Evolutionary conservation across 2,888 invertebrate species (phyloP), one percentile per base, ranked within the genome.

Genomic region (Eulithis prunata): DNA sequence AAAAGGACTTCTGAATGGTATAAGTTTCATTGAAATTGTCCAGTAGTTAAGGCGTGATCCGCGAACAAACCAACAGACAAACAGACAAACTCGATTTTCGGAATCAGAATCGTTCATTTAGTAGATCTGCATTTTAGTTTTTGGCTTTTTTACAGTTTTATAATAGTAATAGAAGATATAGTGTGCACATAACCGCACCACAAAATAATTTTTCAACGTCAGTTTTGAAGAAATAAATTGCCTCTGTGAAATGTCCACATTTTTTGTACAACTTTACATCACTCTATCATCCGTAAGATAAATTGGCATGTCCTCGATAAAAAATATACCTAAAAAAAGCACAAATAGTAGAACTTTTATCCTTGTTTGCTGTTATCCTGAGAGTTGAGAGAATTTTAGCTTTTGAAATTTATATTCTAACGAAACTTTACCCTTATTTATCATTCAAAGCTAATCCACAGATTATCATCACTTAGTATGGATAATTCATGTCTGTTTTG

Each of bases 401-500:
- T 63, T 56, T 60, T 59, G 54, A 52, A 58, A 69, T 70, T 69
- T 66, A 65, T 57, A 66, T 51, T 57, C 49, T 43, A 45, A 53
- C 64, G 36, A 60, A 57, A 58, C 43, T 49, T 58, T 57, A 62
- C 71, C 68, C 53, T 55, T 69, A 67, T 76, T 57, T 72, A 74
- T 74, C 66, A 75, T 77, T 73, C 67, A 62, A 66, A 60, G 56
- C 61, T 75, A 73, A 72, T 72, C 69, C 70, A 52, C 14, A 71
- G 70, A 72, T 75, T 72, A 59, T 63, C 70, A 62, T 62, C 59
- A 67, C 64, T 68, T 62, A 68, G 71, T 72, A 71, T 69, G 63
- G 68, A 52, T 57, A 70, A 66, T 57, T 60, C 55, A 46, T 65
- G 68, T 68, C 69, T 46, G 54, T 21, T 56, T 55, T 41, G 10